Evolutionary conservation across 2,888 invertebrate species (phyloP).

Genomic region (Hirtodrosophila trivittata): DNA sequence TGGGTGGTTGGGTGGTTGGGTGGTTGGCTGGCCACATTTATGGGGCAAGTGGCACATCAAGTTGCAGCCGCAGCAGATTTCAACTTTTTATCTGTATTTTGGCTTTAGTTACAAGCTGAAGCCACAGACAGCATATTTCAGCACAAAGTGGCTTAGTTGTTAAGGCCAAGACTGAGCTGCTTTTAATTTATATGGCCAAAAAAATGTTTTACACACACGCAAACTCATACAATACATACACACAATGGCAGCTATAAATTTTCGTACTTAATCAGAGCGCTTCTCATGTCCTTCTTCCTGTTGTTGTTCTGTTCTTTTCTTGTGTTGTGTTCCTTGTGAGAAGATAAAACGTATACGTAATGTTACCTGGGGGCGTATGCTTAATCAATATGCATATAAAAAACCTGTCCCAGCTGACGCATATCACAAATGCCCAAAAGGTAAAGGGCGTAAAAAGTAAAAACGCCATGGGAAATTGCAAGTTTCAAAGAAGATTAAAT

Average conservation of each 20-base stretch:
- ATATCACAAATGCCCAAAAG: background rate
- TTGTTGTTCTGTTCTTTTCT: no score
- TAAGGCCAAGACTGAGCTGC: slow-evolving; percentile 55
- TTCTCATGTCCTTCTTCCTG: slow-evolving; percentile 8
- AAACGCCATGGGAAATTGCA: background rate
- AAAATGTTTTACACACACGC: slow-evolving; percentile 34
- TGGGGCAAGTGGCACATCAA: slow-evolving; percentile 55
- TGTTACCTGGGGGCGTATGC: slow-evolving; percentile 44
- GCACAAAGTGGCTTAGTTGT: slow-evolving; percentile 69
- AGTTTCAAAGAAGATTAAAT: slow-evolving; percentile 3
- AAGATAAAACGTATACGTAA: slow-evolving; percentile 47
- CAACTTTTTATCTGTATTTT: slow-evolving; percentile 66
- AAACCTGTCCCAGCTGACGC: slow-evolving; percentile 10
- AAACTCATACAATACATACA: slow-evolving; percentile 23
- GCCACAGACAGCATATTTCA: slow-evolving; percentile 69
- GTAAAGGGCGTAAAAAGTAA: background rate
- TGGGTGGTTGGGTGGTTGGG: slow-evolving; percentile 14
- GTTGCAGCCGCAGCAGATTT: slow-evolving; percentile 73
- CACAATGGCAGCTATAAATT: slow-evolving; percentile 60
- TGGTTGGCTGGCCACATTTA: slow-evolving; percentile 45
- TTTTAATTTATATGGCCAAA: slow-evolving; percentile 73
- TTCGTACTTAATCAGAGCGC: slow-evolving; percentile 47
- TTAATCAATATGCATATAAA: slow-evolving; percentile 21
- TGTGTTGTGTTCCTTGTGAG: slow-evolving; percentile 20
- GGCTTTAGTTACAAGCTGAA: slow-evolving; percentile 52